Evolutionary conservation across 1,140 invertebrate species (phyloP).

Genomic region (Euborellia annulipes): DNA sequence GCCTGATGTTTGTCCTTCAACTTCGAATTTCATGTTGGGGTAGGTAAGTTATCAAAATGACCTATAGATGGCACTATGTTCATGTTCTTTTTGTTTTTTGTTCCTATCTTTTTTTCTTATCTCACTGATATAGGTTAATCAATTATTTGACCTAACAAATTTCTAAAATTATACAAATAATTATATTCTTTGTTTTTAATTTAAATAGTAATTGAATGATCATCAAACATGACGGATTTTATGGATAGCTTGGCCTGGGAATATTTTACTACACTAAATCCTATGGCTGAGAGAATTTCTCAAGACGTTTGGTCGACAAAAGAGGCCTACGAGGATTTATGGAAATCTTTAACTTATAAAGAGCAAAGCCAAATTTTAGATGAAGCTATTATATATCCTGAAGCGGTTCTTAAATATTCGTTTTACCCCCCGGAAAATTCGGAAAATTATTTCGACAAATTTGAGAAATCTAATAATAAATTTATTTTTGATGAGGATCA

Average conservation of each 20-base stretch:
- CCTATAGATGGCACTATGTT: no score
- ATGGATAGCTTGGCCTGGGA: constrained; percentile 33
- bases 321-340: constrained; percentile 49
- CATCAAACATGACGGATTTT: constrained; percentile 2
- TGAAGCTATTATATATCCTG: constrained; percentile 58
- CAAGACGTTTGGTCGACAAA: constrained; percentile 49
- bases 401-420: constrained; percentile 49
- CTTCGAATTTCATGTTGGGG: no score
- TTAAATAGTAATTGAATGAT: no score
- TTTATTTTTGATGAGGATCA: constrained; percentile 37
- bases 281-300: constrained; percentile 46
- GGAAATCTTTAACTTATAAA: constrained; percentile 43
- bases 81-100: no score
- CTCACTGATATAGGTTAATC: no score
- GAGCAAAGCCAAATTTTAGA: constrained; percentile 57
- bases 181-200: no score
- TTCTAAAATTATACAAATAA: no score
- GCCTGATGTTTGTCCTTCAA: no score
- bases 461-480: constrained; percentile 30
- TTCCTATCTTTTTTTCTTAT: no score
- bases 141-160: no score
- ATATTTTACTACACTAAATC: constrained; percentile 52
- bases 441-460: constrained; percentile 30
- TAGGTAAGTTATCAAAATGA: no score
- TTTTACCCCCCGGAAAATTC: constrained; percentile 23